Percentiles rank a stretch among this genome's conserved stretches.
Evolutionary conservation across 2,797 vertebrate genomes (phyloP).

Genomic region (Poeciliopsis turneri): DNA sequence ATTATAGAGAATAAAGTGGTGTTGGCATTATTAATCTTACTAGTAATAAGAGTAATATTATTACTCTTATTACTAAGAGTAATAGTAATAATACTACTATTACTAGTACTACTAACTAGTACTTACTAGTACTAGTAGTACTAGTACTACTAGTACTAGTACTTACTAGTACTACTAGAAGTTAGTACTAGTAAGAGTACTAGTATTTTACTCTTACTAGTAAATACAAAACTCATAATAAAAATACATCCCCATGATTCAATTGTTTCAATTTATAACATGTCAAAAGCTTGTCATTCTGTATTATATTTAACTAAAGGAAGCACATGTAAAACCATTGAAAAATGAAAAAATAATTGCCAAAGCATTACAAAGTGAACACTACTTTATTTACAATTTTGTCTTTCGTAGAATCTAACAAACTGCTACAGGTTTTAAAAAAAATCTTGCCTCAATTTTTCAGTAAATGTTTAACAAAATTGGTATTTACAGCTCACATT

Average conservation of each 20-base stretch:
- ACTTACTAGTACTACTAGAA: too few relatives aligned
- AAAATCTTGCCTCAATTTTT: not conserved
- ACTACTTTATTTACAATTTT: constrained; percentile 38
- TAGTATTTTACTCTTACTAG: not conserved
- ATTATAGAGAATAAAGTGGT: not conserved
- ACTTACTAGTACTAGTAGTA: too few relatives aligned
- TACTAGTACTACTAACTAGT: too few relatives aligned
- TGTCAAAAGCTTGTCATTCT: not conserved
- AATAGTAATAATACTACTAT: too few relatives aligned
- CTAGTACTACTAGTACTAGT: too few relatives aligned
- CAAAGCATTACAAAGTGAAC: not conserved
- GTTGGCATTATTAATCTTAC: not conserved
- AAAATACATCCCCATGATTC: not conserved
- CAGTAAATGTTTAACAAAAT: not conserved
- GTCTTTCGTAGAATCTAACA: not conserved
- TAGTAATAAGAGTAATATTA: too few relatives aligned
- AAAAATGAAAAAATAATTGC: not conserved
- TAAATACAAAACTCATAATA: not conserved
- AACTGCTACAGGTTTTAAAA: not conserved
- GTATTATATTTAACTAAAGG: not conserved
- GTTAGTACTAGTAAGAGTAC: too few relatives aligned
- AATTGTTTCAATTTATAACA: not conserved
- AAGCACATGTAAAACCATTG: not conserved
- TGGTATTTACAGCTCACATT: constrained; percentile 30
- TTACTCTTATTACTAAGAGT: too few relatives aligned